Percentiles rank a stretch among this genome's conserved stretches.
phyloP scores from a whole-genome alignment of 1,140 invertebrate species.

The Ericerus pela region DNA sequence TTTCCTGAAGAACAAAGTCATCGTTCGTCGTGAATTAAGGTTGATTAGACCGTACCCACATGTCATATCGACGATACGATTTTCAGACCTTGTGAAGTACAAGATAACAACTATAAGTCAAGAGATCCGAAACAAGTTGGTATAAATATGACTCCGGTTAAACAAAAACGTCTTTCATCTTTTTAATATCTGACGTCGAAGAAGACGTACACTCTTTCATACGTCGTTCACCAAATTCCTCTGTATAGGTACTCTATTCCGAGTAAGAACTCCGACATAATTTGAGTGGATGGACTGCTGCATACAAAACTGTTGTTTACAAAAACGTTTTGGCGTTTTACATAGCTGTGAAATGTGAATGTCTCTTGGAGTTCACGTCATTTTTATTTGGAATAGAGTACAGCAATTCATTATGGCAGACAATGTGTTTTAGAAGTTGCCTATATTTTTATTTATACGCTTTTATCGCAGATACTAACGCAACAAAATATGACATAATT shows the following conservation, averaged over 20 bases:
- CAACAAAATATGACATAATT: background rate
- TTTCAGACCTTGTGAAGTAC: too few relatives aligned
- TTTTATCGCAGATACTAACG: too few relatives aligned
- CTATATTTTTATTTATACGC: too few relatives aligned
- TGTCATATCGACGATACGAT: too few relatives aligned
- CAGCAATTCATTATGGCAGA: background rate
- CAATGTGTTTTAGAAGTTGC: background rate
- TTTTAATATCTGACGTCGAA: background rate
- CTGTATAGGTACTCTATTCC: background rate
- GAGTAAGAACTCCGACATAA: background rate
- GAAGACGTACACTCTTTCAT: too few relatives aligned
- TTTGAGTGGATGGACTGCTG: background rate
- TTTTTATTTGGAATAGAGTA: background rate
- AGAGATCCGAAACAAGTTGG: background rate
- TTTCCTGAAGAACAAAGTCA: background rate
- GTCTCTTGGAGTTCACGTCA: background rate
- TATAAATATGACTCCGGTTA: background rate
- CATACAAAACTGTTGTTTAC: background rate
- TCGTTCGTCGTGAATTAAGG: too few relatives aligned
- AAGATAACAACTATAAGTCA: background rate
- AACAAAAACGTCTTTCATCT: background rate
- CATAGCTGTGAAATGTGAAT: background rate
- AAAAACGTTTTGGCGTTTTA: background rate
- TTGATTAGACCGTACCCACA: too few relatives aligned
- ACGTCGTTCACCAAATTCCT: too few relatives aligned